Evolutionary conservation across 2,113 vertebrate genomes (phyloP).

Genomic region (Suncus etruscus): DNA sequence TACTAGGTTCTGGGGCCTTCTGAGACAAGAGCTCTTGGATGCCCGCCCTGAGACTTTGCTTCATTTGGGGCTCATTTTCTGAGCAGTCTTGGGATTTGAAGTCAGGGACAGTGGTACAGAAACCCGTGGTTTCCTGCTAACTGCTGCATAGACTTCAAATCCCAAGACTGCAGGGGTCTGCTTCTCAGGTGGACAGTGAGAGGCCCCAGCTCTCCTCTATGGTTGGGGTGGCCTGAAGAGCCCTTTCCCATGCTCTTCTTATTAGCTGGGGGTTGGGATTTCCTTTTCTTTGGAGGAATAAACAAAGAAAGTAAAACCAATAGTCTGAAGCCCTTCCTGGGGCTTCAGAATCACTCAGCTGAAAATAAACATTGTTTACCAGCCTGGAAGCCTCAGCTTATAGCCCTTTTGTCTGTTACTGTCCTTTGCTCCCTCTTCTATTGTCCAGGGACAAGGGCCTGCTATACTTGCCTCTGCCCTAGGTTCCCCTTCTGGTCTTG

Average conservation of each 20-base stretch:
- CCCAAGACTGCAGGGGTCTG: not conserved
- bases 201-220: not conserved
- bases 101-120: not conserved
- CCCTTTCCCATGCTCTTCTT: not conserved
- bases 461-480: not conserved
- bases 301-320: conserved; percentile 33
- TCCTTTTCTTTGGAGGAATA: conserved; percentile 39
- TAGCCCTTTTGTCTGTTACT: not conserved
- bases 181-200: too few relatives aligned
- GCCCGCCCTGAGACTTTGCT: not conserved
- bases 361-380: not conserved
- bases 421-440: not conserved
- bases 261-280: not conserved
- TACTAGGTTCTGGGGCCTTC: not conserved
- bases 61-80: not conserved
- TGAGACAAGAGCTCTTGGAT: not conserved
- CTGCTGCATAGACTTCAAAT: too few relatives aligned
- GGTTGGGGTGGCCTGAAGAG: not conserved
- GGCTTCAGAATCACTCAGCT: conserved; percentile 22
- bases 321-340: conserved; percentile 1
- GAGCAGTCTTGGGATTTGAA: not conserved
- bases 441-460: not conserved
- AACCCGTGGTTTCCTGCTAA: too few relatives aligned
- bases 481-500: not conserved
- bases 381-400: not conserved